These are phyloP conservation scores for Coranthus polyacanthus DNA, from an alignment of 2,797 vertebrate species.

Conservation along the genomic window DNA sequence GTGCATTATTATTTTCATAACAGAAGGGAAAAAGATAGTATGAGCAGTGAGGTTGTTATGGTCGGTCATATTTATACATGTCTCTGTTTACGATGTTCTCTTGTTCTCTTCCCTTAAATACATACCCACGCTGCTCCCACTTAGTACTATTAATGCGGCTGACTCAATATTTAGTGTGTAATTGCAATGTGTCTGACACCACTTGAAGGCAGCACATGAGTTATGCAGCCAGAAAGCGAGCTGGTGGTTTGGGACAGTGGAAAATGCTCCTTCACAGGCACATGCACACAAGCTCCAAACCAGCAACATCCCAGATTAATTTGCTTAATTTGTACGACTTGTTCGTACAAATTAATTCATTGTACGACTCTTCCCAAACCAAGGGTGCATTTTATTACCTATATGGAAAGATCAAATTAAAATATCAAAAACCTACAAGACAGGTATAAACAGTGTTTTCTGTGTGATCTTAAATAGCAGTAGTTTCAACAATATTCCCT, in stretches of 20 bases:
- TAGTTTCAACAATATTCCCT: background rate
- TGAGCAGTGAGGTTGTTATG: no score
- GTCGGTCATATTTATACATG: no score
- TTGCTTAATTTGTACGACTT: background rate
- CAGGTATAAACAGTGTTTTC: no score
- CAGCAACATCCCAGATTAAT: conserved; percentile 2
- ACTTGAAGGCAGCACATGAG: conserved; percentile 29
- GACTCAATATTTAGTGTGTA: background rate
- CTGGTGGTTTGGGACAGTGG: conserved; percentile 30
- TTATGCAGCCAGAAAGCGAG: conserved; percentile 10
- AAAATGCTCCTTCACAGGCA: conserved; percentile 17
- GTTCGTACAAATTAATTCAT: no score
- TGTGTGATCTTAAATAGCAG: background rate
- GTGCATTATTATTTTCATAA: no score
- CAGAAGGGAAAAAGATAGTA: no score
- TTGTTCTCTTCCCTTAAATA: background rate
- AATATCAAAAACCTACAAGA: background rate
- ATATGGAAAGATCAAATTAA: background rate
- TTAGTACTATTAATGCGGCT: background rate
- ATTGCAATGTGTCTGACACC: background rate
- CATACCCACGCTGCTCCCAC: background rate
- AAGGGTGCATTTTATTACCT: background rate
- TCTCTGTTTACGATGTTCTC: no score
- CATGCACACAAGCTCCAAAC: background rate
- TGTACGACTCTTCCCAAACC: background rate